Evolutionary conservation across 2,888 invertebrate genomes (phyloP).

Genomic region (Tanaodytes sp.): DNA sequence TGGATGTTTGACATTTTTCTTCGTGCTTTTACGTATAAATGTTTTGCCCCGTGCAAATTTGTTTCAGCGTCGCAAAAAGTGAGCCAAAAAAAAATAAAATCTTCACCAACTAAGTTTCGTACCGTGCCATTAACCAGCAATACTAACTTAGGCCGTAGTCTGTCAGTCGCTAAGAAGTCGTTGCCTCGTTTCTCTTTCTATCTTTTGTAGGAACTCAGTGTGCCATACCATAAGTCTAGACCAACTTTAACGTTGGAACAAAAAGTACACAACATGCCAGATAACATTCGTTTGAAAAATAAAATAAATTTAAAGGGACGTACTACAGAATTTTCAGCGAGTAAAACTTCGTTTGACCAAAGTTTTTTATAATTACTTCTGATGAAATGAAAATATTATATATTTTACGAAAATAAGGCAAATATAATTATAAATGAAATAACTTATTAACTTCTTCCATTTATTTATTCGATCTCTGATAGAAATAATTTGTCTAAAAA

Average conservation of each 20-base stretch:
- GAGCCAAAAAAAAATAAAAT: slow-evolving; percentile 58
- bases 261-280: slow-evolving; percentile 42
- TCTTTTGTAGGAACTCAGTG: slow-evolving; percentile 31
- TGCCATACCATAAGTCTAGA: slow-evolving; percentile 43
- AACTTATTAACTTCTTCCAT: too few relatives aligned
- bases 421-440: too few relatives aligned
- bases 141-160: slow-evolving; percentile 61
- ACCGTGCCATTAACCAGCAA: slow-evolving; percentile 53
- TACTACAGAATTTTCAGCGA: not conserved
- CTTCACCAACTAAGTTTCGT: slow-evolving; percentile 40
- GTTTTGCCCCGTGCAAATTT: slow-evolving; percentile 60
- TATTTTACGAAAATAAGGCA: too few relatives aligned
- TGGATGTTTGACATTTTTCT: slow-evolving; percentile 19
- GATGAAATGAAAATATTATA: too few relatives aligned
- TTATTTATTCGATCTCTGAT: too few relatives aligned
- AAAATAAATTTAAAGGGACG: slow-evolving; percentile 41
- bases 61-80: slow-evolving; percentile 58
- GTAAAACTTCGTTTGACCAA: too few relatives aligned
- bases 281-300: slow-evolving; percentile 43
- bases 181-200: slow-evolving; percentile 39
- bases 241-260: slow-evolving; percentile 43
- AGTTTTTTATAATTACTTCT: too few relatives aligned
- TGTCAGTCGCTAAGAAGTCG: slow-evolving; percentile 50
- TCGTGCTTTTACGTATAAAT: slow-evolving; percentile 44
- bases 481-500: too few relatives aligned